phyloP scores from a whole-genome alignment of 2,797 vertebrate species.

The Channallabes apus region DNA sequence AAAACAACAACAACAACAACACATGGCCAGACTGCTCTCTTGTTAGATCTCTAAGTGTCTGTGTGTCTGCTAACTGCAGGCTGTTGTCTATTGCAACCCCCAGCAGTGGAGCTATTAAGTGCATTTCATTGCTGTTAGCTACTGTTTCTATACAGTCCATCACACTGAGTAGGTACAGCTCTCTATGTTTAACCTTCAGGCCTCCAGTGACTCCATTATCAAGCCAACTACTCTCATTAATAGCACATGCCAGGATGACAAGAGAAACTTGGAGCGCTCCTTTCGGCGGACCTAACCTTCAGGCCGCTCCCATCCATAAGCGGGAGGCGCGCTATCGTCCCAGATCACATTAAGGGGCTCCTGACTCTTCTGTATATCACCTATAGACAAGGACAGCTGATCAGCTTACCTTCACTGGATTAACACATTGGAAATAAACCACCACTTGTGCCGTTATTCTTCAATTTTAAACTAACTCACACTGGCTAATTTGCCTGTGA shows the following conservation, averaged over 20 bases:
- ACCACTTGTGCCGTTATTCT: not conserved
- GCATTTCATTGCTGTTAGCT: constrained; percentile 53
- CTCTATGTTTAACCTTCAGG: constrained; percentile 56
- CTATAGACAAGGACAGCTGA: constrained; percentile 29
- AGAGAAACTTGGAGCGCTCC: constrained; percentile 41
- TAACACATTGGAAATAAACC: not conserved
- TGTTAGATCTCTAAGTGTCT: constrained; percentile 21
- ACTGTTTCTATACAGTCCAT: constrained; percentile 49
- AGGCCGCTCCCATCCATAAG: constrained; percentile 42
- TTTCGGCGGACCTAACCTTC: constrained; percentile 45
- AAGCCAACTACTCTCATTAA: constrained; percentile 54
- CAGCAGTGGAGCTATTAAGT: constrained; percentile 45
- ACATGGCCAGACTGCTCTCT: constrained; percentile 11
- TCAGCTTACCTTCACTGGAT: not conserved
- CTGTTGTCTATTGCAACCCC: constrained; percentile 39
- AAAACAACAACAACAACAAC: not conserved
- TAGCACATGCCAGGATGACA: constrained; percentile 40
- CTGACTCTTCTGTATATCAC: constrained; percentile 8
- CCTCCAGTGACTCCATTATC: constrained; percentile 53
- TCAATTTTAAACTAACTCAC: not conserved
- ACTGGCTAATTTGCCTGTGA: not conserved
- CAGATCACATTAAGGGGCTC: constrained; percentile 25
- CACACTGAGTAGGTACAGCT: constrained; percentile 54
- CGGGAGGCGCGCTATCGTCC: constrained; percentile 24
- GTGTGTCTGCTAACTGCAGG: constrained; percentile 30